phyloP scores from a whole-genome alignment of 1,140 invertebrate species.

The Papilio xuthus region DNA sequence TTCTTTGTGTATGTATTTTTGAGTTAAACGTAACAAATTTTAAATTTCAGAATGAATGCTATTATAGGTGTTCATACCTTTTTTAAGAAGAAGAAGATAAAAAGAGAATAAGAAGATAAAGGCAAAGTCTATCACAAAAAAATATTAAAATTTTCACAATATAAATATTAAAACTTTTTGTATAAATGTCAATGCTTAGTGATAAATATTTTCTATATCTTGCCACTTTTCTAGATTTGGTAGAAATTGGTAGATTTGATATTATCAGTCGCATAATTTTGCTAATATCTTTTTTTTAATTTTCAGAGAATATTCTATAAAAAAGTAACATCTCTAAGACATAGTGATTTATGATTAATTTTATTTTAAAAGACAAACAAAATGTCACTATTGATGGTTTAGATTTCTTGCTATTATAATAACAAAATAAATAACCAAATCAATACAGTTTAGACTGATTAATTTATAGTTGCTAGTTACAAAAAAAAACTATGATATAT shows the following conservation, averaged over 20 bases:
- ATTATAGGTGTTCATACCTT: conserved; percentile 68
- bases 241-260: conserved; percentile 18
- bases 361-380: neutral
- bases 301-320: neutral
- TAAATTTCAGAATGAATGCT: conserved; percentile 67
- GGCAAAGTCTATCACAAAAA: conserved; percentile 38
- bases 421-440: neutral
- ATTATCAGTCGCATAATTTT: neutral
- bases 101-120: conserved; percentile 53
- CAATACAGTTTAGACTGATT: neutral
- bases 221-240: neutral
- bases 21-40: neutral
- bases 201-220: neutral
- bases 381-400: neutral
- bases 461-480: neutral
- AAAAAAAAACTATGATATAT: neutral
- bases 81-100: conserved; percentile 60
- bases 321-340: neutral
- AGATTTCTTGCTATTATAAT: neutral
- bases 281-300: neutral
- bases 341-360: neutral
- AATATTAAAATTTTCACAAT: conserved; percentile 39
- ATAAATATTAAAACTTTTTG: conserved; percentile 42
- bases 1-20: neutral
- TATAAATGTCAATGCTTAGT: conserved; percentile 41